A percentile compares a stretch with the other conserved stretches of the same genome.
Conservation (phyloP, 37 sponge, comb jelly and placozoan species). For the Corticium candelabrum region DNA sequence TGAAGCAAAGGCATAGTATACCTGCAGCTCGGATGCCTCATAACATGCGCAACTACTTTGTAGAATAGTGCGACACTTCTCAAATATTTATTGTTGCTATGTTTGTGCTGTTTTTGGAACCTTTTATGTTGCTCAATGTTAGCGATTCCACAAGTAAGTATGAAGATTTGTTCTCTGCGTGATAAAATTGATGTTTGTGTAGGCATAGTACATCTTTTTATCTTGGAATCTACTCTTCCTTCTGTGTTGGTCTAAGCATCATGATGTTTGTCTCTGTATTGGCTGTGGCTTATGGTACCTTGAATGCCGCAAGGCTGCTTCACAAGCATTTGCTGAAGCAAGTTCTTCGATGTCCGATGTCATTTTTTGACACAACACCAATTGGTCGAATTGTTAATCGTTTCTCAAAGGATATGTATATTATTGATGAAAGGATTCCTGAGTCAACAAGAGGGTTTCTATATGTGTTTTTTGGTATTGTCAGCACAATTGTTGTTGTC, state of each 20-base stretch:
- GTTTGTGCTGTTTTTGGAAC: no score
- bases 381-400: constrained; percentile 82
- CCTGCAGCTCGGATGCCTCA: no score
- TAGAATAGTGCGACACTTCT: no score
- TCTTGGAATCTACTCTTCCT: constrained; percentile 61
- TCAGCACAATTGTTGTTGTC: constrained; percentile 56
- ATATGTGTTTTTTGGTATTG: constrained; percentile 24
- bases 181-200: no score
- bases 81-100: no score
- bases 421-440: constrained; percentile 73
- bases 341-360: constrained; percentile 70
- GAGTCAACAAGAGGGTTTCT: constrained; percentile 46
- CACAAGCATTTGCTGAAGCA: constrained; percentile 51
- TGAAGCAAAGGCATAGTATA: no score
- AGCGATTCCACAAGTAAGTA: no score
- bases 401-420: constrained; percentile 88
- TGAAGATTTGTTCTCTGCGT: no score
- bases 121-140: no score
- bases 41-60: no score
- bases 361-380: constrained; percentile 95
- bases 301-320: constrained; percentile 46
- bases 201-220: no score
- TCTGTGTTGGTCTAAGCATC: constrained; percentile 38
- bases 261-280: constrained; percentile 31
- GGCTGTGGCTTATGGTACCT: constrained; percentile 30